Evolutionary conservation across 2,888 invertebrate species (phyloP).

Genomic region (Polyommatus icarus): DNA sequence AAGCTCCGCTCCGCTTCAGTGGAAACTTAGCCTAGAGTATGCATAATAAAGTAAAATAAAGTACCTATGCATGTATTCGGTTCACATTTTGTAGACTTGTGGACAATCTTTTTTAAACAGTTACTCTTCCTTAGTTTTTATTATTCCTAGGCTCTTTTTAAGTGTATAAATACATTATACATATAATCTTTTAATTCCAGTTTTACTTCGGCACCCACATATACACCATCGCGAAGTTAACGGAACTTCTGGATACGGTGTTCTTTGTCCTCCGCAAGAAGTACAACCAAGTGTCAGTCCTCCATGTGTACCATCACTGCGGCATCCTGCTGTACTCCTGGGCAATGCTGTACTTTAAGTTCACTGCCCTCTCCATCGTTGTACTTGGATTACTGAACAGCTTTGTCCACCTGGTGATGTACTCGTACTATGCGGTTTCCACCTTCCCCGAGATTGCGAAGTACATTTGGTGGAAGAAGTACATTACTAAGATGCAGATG

Average conservation of each 20-base stretch:
- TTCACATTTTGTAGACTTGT: too few species aligned
- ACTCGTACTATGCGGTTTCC: slow-evolving; percentile 86
- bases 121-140: too few species aligned
- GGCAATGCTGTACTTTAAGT: slow-evolving; percentile 85
- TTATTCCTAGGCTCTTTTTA: too few species aligned
- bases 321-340: slow-evolving; percentile 86
- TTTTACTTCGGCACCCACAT: not conserved
- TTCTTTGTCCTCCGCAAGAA: slow-evolving; percentile 15
- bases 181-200: slow-evolving; percentile 2
- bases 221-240: not conserved
- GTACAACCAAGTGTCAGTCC: slow-evolving; percentile 12
- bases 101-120: too few species aligned
- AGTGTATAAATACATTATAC: too few species aligned
- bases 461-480: slow-evolving; percentile 91
- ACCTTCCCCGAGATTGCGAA: slow-evolving; percentile 84
- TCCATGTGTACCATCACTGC: slow-evolving; percentile 93
- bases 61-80: too few species aligned
- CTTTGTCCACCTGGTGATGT: slow-evolving; percentile 88
- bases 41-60: too few species aligned
- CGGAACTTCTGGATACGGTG: slow-evolving; percentile 4
- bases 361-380: slow-evolving; percentile 83
- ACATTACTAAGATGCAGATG: slow-evolving; percentile 88
- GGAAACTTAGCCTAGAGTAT: too few species aligned
- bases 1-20: too few species aligned
- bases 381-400: slow-evolving; percentile 85